phyloP scores from a whole-genome alignment of 2,888 invertebrate species.

The Dicranocentrus wangi region DNA sequence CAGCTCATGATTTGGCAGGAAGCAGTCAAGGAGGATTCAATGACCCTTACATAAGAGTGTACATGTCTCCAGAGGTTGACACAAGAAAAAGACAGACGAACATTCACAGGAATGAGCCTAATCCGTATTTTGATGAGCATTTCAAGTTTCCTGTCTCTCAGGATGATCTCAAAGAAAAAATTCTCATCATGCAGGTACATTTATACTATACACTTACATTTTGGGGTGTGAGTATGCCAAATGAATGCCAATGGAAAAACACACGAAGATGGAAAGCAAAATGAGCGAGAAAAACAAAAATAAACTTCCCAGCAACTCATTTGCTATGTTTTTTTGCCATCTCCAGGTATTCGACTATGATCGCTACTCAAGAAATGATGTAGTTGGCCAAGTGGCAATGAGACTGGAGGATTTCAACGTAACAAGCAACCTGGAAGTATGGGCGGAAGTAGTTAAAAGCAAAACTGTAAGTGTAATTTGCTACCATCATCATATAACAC shows the following conservation, averaged over 20 bases:
- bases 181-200: constrained; percentile 82
- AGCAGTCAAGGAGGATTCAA: constrained; percentile 91
- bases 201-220: too few relatives aligned
- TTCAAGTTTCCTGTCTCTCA: constrained; percentile 94
- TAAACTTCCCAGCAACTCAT: too few relatives aligned
- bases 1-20: constrained; percentile 82
- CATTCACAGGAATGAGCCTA: constrained; percentile 87
- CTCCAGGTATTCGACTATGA: constrained; percentile 79
- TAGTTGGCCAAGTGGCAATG: constrained; percentile 88
- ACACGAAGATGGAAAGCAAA: too few relatives aligned
- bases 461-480: constrained; percentile 77
- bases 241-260: too few relatives aligned
- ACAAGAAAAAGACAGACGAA: constrained; percentile 88
- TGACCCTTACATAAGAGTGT: constrained; percentile 89
- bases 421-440: constrained; percentile 85
- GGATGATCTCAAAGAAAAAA: constrained; percentile 88
- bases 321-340: background rate
- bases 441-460: constrained; percentile 89
- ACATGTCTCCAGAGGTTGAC: constrained; percentile 88
- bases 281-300: too few relatives aligned
- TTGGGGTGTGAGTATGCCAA: too few relatives aligned
- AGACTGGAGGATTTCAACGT: constrained; percentile 86
- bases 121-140: constrained; percentile 92
- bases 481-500: too few relatives aligned
- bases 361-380: constrained; percentile 89